Evolutionary conservation across 2,888 invertebrate species (phyloP).

Genomic region (Apamea sordens): DNA sequence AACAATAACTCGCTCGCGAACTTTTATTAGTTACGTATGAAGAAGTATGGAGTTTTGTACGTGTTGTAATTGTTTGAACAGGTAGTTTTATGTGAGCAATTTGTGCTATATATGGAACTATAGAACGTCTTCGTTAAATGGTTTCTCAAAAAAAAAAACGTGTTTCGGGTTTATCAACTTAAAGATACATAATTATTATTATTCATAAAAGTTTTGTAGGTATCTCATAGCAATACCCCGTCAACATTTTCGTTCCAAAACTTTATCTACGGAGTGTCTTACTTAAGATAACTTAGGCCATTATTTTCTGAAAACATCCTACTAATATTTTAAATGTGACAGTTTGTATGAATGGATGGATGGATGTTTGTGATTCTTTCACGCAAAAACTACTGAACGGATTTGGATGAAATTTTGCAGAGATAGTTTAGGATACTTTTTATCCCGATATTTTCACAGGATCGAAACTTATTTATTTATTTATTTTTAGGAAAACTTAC

Average conservation of each 20-base stretch:
- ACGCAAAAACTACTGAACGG: no score
- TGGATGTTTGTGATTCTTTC: no score
- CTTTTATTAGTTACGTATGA: slow-evolving; percentile 62
- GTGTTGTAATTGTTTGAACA: slow-evolving; percentile 33
- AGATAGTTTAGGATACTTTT: no score
- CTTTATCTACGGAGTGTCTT: background rate
- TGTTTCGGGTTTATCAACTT: background rate
- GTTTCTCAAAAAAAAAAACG: background rate
- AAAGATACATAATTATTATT: no score
- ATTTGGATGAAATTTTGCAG: no score
- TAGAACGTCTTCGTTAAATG: background rate
- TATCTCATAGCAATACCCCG: background rate
- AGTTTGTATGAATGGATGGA: no score
- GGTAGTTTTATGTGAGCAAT: slow-evolving; percentile 21
- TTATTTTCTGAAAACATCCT: slow-evolving; percentile 1
- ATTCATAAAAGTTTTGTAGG: background rate
- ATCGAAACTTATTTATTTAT: no score
- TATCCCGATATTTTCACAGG: no score
- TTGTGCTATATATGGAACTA: background rate
- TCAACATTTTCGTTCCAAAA: background rate
- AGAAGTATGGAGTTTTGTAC: slow-evolving; percentile 42
- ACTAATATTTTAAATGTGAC: no score
- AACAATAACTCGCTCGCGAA: slow-evolving; percentile 66
- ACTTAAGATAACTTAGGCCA: background rate
- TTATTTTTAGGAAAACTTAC: no score